phyloP scores from a whole-genome alignment of 2,888 invertebrate species.

The Drosophila subsilvestris region DNA sequence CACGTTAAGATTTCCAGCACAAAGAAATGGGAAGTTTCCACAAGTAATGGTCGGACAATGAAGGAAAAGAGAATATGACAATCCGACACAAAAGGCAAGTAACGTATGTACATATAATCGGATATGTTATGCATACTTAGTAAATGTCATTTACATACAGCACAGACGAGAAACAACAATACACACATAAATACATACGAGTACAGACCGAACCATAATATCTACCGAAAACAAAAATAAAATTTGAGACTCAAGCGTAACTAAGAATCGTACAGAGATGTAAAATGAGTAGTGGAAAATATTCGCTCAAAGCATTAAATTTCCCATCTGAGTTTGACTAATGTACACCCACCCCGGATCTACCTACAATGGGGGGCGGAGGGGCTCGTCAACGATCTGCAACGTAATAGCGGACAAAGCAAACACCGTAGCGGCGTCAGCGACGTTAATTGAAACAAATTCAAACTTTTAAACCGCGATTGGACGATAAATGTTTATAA shows the following conservation, averaged over 20 bases:
- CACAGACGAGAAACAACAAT: constrained; percentile 10
- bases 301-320: background rate
- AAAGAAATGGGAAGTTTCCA: constrained; percentile 30
- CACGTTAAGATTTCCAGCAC: constrained; percentile 12
- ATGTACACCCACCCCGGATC: background rate
- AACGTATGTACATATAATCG: constrained; percentile 1
- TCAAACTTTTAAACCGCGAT: constrained; percentile 27
- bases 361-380: too few species aligned
- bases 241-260: background rate
- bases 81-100: constrained; percentile 29
- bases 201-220: background rate
- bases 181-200: constrained; percentile 9
- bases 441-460: constrained; percentile 27
- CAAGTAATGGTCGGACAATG: constrained; percentile 1
- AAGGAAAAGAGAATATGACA: constrained; percentile 10
- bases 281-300: constrained; percentile 9
- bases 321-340: constrained; percentile 1
- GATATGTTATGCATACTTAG: background rate
- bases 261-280: background rate
- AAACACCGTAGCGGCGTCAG: constrained; percentile 1
- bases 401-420: constrained; percentile 15
- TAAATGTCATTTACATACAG: constrained; percentile 7
- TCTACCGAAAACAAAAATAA: constrained; percentile 16
- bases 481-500: constrained; percentile 22
- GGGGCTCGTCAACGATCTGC: background rate